Evolutionary conservation across 1,140 invertebrate species (phyloP).

Genomic region (Drosophila pallidifrons): DNA sequence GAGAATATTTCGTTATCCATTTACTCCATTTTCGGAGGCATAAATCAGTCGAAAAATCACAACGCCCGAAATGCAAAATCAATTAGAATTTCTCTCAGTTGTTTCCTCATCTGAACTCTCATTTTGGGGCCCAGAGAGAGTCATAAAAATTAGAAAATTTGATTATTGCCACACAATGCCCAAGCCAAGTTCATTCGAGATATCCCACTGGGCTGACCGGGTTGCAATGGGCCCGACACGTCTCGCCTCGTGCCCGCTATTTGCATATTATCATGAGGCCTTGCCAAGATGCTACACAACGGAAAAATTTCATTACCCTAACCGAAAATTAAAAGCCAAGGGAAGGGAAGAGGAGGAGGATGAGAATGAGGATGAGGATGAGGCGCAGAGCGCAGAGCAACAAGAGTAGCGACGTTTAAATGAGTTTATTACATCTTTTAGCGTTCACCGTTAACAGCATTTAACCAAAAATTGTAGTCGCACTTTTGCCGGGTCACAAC

Average conservation of each 20-base stretch:
- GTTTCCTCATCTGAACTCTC: not conserved
- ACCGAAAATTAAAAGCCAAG: constrained; percentile 29
- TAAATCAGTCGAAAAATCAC: constrained; percentile 54
- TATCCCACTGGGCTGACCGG: constrained; percentile 30
- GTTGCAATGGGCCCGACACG: constrained; percentile 10
- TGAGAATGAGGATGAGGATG: no score
- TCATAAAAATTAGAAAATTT: constrained; percentile 85
- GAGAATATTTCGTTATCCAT: constrained; percentile 18
- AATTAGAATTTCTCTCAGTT: constrained; percentile 66
- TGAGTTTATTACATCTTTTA: constrained; percentile 84
- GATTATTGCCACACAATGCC: constrained; percentile 72
- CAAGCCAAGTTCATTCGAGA: not conserved
- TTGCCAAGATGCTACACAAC: constrained; percentile 59
- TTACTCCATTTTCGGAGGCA: constrained; percentile 7
- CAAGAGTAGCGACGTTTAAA: constrained; percentile 70
- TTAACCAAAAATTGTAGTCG: constrained; percentile 50
- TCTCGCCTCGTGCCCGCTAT: constrained; percentile 39
- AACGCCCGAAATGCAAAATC: constrained; percentile 63
- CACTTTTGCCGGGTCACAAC: not conserved
- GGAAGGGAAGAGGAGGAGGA: no score
- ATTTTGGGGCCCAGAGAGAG: constrained; percentile 57
- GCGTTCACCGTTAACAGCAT: constrained; percentile 74
- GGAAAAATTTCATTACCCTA: constrained; percentile 80
- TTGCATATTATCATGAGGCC: constrained; percentile 75
- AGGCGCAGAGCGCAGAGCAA: no score